phyloP scores from a whole-genome alignment of 2,113 vertebrate genomes.

The Empidonax alnorum region DNA sequence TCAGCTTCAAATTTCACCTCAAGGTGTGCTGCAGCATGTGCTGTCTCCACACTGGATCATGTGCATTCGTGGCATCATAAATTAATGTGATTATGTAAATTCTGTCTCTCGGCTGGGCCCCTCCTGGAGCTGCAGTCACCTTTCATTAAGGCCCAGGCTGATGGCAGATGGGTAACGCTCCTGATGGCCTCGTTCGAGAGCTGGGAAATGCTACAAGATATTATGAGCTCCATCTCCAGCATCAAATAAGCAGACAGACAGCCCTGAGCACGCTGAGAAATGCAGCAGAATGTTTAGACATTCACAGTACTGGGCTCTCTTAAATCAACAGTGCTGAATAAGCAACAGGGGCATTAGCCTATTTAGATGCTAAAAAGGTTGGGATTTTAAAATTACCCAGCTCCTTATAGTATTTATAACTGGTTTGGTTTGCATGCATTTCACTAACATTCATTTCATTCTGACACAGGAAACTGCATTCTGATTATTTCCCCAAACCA shows the following conservation, averaged over 20 bases:
- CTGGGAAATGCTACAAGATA: neutral
- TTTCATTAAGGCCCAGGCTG: constrained; percentile 8
- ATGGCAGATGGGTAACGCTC: neutral
- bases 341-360: constrained; percentile 57
- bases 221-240: neutral
- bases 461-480: neutral
- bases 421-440: constrained; percentile 19
- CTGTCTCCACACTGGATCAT: neutral
- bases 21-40: constrained; percentile 5
- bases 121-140: constrained; percentile 36
- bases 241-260: neutral
- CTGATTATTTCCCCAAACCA: neutral
- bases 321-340: constrained; percentile 62
- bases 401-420: constrained; percentile 42
- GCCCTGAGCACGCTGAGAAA: neutral
- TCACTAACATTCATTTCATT: constrained; percentile 28
- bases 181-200: constrained; percentile 37
- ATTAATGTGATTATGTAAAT: constrained; percentile 59
- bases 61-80: neutral
- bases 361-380: constrained; percentile 56
- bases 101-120: neutral
- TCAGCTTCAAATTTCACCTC: constrained; percentile 34
- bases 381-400: constrained; percentile 45
- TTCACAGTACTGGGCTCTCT: neutral
- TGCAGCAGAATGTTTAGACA: constrained; percentile 21